These are phyloP conservation scores for Ferdinandea cuprea DNA, from an alignment of 2,888 invertebrate genomes.

Conservation along the genomic window DNA sequence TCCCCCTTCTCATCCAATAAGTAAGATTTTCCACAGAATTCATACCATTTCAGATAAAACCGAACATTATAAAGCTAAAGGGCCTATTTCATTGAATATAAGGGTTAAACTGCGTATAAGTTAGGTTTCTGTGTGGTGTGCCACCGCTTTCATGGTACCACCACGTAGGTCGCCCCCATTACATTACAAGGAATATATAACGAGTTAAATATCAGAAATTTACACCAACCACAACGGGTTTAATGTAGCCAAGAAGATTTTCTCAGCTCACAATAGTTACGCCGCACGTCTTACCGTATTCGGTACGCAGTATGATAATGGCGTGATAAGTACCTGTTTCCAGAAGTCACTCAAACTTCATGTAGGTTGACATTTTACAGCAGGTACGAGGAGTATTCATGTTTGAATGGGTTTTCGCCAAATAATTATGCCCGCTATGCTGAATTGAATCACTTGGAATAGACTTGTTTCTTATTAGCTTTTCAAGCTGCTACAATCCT, in stretches of 20 bases:
- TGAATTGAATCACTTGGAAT: too few species aligned
- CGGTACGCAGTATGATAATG: conserved; percentile 3
- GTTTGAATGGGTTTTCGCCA: too few species aligned
- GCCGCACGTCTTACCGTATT: not conserved
- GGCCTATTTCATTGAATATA: not conserved
- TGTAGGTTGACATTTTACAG: not conserved
- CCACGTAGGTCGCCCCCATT: not conserved
- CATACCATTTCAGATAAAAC: too few species aligned
- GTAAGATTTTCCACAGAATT: too few species aligned
- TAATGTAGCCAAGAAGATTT: conserved; percentile 1
- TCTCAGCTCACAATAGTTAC: too few species aligned
- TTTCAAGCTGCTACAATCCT: too few species aligned
- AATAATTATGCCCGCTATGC: too few species aligned
- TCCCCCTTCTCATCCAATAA: too few species aligned
- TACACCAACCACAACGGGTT: not conserved
- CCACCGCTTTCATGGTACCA: conserved; percentile 11
- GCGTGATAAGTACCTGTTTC: conserved; percentile 18
- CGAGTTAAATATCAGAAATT: conserved; percentile 16
- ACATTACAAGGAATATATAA: conserved; percentile 9
- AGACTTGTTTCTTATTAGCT: too few species aligned
- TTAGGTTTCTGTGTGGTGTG: conserved; percentile 11
- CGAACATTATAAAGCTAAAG: not conserved
- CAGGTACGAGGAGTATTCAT: too few species aligned
- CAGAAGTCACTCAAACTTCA: conserved; percentile 10
- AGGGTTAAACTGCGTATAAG: not conserved